phyloP scores from a whole-genome alignment of 2,888 invertebrate genomes.

The Oligia fasciuncula region DNA sequence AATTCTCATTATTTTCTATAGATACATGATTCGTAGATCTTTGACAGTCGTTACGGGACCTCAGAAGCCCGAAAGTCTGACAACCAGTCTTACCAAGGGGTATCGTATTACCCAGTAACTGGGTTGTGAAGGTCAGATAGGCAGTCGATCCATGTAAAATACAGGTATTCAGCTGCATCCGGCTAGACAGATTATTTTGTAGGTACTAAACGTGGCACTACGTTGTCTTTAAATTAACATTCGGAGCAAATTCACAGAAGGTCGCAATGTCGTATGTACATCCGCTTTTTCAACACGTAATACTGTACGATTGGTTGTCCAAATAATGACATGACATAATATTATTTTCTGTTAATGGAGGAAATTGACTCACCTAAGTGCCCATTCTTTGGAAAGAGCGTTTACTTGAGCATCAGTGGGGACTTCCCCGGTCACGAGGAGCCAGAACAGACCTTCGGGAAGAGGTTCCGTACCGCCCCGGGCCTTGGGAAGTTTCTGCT shows the following conservation, averaged over 20 bases:
- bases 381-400: constrained; percentile 95
- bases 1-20: too few relatives aligned
- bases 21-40: too few relatives aligned
- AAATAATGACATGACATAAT: neutral
- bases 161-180: too few relatives aligned
- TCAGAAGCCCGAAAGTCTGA: too few relatives aligned
- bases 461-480: constrained; percentile 92
- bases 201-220: neutral
- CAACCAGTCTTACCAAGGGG: too few relatives aligned
- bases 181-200: neutral
- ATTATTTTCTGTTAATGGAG: neutral
- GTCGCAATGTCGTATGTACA: neutral
- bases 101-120: too few relatives aligned
- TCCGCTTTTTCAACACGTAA: neutral
- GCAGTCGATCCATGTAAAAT: too few relatives aligned
- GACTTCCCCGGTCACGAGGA: constrained; percentile 93
- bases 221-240: constrained; percentile 2
- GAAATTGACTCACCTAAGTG: constrained; percentile 82
- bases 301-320: neutral
- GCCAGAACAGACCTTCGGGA: constrained; percentile 95
- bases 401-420: constrained; percentile 93
- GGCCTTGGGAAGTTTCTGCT: constrained; percentile 93
- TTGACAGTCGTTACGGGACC: too few relatives aligned
- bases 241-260: neutral
- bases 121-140: too few relatives aligned